These are phyloP conservation scores for Menidia menidia DNA, from an alignment of 2,797 vertebrate species.

Conservation along the genomic window DNA sequence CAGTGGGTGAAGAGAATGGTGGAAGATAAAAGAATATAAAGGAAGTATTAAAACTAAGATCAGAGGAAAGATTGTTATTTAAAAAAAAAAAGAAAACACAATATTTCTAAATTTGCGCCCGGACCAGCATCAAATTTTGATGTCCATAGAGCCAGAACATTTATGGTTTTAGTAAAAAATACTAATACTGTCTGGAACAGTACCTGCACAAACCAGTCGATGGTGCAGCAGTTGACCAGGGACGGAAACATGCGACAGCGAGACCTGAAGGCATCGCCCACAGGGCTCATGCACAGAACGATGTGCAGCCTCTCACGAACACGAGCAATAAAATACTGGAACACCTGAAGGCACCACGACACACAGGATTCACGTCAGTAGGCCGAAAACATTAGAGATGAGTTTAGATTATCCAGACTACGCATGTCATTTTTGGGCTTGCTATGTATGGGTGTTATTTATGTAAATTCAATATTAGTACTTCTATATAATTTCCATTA, in stretches of 20 bases:
- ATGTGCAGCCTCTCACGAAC: constrained; percentile 89
- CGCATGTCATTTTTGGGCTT: background rate
- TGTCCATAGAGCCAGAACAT: background rate
- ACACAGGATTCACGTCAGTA: constrained; percentile 25
- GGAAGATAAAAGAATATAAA: background rate
- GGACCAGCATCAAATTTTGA: background rate
- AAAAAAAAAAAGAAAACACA: constrained; percentile 1
- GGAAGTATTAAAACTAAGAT: background rate
- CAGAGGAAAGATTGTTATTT: background rate
- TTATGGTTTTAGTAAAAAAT: background rate
- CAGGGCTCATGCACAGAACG: constrained; percentile 89
- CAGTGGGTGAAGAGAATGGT: background rate
- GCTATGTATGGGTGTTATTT: no score
- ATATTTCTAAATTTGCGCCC: background rate
- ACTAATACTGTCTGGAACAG: background rate
- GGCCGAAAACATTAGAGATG: constrained; percentile 16
- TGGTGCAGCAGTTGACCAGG: constrained; percentile 89
- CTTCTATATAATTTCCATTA: no score
- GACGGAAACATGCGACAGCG: constrained; percentile 91
- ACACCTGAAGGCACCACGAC: constrained; percentile 75
- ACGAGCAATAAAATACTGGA: constrained; percentile 87
- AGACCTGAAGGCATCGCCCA: constrained; percentile 88
- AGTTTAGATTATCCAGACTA: constrained; percentile 1
- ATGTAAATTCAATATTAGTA: no score
- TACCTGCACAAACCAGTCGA: constrained; percentile 91